Conservation (phyloP, 35 echinoderm and acorn worm genomes). For the Heliocidaris tuberculata region DNA sequence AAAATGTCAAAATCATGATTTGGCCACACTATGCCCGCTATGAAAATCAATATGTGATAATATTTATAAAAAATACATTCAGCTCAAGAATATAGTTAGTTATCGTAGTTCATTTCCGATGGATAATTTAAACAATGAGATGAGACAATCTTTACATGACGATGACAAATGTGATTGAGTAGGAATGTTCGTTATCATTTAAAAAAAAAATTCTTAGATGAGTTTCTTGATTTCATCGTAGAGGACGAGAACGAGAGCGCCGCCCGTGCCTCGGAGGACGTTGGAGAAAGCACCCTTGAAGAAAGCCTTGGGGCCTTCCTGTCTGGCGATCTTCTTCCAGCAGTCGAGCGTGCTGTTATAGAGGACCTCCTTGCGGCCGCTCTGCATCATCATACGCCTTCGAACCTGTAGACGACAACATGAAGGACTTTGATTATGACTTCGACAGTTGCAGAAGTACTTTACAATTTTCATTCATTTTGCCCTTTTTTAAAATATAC, state of each 20-base stretch:
- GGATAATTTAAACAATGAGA: no score
- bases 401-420: conserved; percentile 46
- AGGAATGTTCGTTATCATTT: not conserved
- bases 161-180: not conserved
- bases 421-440: not conserved
- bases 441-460: no score
- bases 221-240: conserved; percentile 79
- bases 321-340: conserved; percentile 78
- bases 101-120: no score
- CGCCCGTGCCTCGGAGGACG: conserved; percentile 69
- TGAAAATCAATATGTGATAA: not conserved
- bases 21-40: not conserved
- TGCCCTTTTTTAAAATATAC: no score
- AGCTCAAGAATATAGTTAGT: no score
- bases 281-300: conserved; percentile 86
- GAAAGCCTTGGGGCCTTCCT: conserved; percentile 66
- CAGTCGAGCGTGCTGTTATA: conserved; percentile 77
- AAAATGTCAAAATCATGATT: not conserved
- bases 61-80: no score
- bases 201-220: conserved; percentile 26
- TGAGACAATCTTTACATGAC: no score
- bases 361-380: conserved; percentile 70
- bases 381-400: conserved; percentile 84
- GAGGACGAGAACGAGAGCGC: conserved; percentile 69
- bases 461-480: no score